Evolutionary conservation across 2,888 invertebrate species (phyloP).

Genomic region (Lymantria dispar): DNA sequence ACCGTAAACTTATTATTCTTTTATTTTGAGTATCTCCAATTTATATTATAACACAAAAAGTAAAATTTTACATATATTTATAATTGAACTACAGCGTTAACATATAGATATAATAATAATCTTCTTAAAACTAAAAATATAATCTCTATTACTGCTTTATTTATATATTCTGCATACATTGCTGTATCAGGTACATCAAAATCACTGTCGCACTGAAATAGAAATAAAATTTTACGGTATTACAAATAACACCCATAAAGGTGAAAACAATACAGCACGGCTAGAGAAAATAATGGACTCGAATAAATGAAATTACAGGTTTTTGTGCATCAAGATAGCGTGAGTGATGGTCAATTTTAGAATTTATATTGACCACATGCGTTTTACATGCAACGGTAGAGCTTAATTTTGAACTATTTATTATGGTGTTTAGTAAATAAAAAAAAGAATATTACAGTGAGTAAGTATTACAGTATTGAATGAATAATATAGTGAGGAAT

Average conservation of each 20-base stretch:
- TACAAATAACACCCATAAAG: slow-evolving; percentile 12
- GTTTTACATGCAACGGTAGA: no score
- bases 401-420: no score
- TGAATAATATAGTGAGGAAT: no score
- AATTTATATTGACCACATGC: no score
- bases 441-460: no score
- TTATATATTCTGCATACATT: slow-evolving; percentile 58
- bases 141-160: slow-evolving; percentile 1
- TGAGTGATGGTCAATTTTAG: no score
- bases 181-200: slow-evolving; percentile 72
- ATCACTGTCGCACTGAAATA: slow-evolving; percentile 73
- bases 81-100: slow-evolving; percentile 25
- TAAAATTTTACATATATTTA: slow-evolving; percentile 3
- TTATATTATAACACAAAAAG: neutral
- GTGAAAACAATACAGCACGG: no score
- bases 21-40: slow-evolving; percentile 6
- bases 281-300: no score
- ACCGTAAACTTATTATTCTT: slow-evolving; percentile 1
- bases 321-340: no score
- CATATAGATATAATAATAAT: slow-evolving; percentile 9
- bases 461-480: no score
- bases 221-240: slow-evolving; percentile 40
- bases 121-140: slow-evolving; percentile 13
- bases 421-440: no score
- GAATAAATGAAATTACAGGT: no score